Evolutionary conservation across 2,888 invertebrate genomes (phyloP), one percentile per base, ranked within the genome.

Genomic region (Drosophila nigritarsus): DNA sequence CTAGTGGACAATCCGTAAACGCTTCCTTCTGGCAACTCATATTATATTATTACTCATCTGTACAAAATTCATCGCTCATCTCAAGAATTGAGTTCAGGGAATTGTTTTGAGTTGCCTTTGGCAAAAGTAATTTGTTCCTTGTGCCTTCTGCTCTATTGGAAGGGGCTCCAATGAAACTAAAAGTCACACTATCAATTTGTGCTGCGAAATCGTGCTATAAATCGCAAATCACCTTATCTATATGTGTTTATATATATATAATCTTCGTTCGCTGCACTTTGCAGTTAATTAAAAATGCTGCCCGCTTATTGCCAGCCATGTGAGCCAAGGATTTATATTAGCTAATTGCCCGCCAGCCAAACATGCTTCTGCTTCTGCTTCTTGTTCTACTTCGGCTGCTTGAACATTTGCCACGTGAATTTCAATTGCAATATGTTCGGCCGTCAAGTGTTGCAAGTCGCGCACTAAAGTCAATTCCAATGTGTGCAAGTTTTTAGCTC

Each of bases 241-340:
- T 15, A 20, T 45, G 20, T 20, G 2, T 51, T 56, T 60, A 34
- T 32, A 51, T 67, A 30, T 56, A 58, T 27, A 59, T 59, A 60
- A 65, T 75, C 59, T 66, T 67, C 34, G 29, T 42, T 49, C 27
- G 56, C 45, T 45, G 53, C 51, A 45, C 32, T 75, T 75, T 60
- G 42, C 75, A 78, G 82, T 84, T 83, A 83, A 83, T 83, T 83
- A 84, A 83, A 83, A 87, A 73, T 78, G 75, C 73, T 83, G 70
- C 65, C 68, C 9, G 3, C 32, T 76, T 45, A 64, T 74, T 77
- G 69, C 7, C 61, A 29, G 32, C 55, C 29, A 60, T 54, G 54
- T 65, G 50, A 40, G 68, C 36, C 69, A 30, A 56, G 69, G 70
- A 82, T 87, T 84, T 78, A 80, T 84, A 60, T 75, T 59, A 48